Evolutionary conservation across 2,888 invertebrate species (phyloP).

Genomic region (Melinopterus prodromus): DNA sequence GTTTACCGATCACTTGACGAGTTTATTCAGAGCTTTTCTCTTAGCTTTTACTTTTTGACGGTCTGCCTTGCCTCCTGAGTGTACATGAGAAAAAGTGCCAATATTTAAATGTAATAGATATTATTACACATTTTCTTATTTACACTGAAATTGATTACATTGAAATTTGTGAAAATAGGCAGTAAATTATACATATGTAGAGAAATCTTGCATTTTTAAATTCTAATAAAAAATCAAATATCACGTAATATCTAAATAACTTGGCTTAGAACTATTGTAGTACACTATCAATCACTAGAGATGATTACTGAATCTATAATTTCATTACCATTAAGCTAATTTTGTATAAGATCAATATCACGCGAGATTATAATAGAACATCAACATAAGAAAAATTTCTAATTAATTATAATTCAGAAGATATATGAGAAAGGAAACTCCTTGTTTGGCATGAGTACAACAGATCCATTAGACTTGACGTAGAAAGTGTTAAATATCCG

Average conservation of each 20-base stretch:
- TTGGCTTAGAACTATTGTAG: too few relatives aligned
- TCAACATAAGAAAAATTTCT: neutral
- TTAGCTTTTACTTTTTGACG: neutral
- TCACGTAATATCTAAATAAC: too few relatives aligned
- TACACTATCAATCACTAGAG: too few relatives aligned
- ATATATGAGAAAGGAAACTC: neutral
- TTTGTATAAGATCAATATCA: neutral
- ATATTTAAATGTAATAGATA: neutral
- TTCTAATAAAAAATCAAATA: too few relatives aligned
- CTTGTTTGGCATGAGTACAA: neutral
- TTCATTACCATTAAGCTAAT: neutral
- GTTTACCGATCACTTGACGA: neutral
- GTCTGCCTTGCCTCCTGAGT: neutral
- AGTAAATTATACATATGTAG: too few relatives aligned
- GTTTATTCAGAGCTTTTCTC: neutral
- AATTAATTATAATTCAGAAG: neutral
- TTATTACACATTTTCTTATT: neutral
- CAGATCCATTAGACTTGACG: neutral
- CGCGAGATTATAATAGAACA: neutral
- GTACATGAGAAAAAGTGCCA: neutral
- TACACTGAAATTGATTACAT: too few relatives aligned
- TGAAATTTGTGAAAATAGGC: too few relatives aligned
- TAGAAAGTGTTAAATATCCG: neutral
- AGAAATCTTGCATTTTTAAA: too few relatives aligned
- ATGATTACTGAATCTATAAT: neutral